phyloP scores from a whole-genome alignment of 37 sponge, comb jelly and placozoan species.

The Sycon ciliatum region DNA sequence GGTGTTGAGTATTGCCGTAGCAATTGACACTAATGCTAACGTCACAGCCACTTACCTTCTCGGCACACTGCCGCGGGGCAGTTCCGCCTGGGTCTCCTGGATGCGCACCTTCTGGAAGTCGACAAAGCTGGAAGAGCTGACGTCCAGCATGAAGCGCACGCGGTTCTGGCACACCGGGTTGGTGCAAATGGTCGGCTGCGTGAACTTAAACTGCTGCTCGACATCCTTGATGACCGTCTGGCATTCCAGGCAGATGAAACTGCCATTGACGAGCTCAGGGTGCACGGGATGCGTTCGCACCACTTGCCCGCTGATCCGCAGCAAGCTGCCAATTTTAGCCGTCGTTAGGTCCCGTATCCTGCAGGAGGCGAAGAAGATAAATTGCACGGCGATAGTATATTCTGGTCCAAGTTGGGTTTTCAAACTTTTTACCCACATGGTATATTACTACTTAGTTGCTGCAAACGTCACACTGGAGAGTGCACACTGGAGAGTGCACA shows the following conservation, averaged over 20 bases:
- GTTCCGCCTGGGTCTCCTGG: constrained; percentile 94
- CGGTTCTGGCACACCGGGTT: constrained; percentile 86
- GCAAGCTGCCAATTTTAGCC: constrained; percentile 70
- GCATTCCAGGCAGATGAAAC: constrained; percentile 91
- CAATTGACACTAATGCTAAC: not conserved
- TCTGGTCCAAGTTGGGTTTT: no score
- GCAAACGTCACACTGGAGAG: no score
- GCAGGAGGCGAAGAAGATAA: not conserved
- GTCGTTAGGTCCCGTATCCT: constrained; percentile 88
- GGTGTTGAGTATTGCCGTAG: not conserved
- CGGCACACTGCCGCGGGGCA: constrained; percentile 91
- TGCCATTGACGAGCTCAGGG: constrained; percentile 85
- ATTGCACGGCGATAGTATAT: no score
- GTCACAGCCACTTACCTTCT: constrained; percentile 36
- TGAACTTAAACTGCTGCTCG: constrained; percentile 97
- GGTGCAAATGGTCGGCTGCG: constrained; percentile 86
- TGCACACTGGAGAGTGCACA: no score
- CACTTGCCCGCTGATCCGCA: constrained; percentile 95
- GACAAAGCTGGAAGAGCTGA: constrained; percentile 74
- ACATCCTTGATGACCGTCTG: constrained; percentile 75
- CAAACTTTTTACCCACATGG: no score
- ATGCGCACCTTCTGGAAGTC: constrained; percentile 99
- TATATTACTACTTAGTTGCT: no score
- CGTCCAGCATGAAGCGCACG: constrained; percentile 72
- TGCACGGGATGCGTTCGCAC: constrained; percentile 98